These are phyloP conservation scores for Anodontia alba DNA, from an alignment of 2,888 invertebrate species.

Conservation along the genomic window DNA sequence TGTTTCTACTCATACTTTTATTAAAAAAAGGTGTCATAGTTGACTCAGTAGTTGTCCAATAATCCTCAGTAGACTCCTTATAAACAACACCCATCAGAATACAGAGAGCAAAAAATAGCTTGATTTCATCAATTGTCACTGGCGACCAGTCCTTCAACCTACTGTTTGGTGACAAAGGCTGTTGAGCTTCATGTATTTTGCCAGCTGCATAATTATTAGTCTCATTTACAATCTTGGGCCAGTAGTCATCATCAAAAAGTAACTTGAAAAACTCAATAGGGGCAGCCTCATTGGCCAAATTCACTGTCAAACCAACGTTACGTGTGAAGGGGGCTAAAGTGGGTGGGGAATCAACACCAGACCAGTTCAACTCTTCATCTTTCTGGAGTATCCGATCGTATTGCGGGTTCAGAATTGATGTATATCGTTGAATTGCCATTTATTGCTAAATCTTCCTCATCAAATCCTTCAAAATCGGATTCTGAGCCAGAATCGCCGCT, in stretches of 20 bases:
- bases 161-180: not conserved
- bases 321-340: not conserved
- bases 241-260: not conserved
- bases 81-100: not conserved
- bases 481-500: not conserved
- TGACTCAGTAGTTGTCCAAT: not conserved
- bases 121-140: slow-evolving; percentile 10
- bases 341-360: not conserved
- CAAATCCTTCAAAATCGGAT: not conserved
- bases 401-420: not conserved
- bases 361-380: not conserved
- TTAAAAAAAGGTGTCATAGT: slow-evolving; percentile 20
- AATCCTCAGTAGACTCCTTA: not conserved
- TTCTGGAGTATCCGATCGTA: not conserved
- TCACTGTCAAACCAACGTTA: not conserved
- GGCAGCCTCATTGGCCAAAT: not conserved
- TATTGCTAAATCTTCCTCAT: not conserved
- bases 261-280: slow-evolving; percentile 1
- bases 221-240: not conserved
- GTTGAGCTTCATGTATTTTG: not conserved
- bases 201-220: slow-evolving; percentile 1
- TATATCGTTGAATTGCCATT: not conserved
- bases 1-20: slow-evolving; percentile 10
- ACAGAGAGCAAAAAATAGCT: slow-evolving; percentile 13
- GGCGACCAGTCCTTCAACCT: not conserved